Base-by-base conservation (phyloP, 2,888 invertebrate genomes). In the Andrena bucephala region DNA sequence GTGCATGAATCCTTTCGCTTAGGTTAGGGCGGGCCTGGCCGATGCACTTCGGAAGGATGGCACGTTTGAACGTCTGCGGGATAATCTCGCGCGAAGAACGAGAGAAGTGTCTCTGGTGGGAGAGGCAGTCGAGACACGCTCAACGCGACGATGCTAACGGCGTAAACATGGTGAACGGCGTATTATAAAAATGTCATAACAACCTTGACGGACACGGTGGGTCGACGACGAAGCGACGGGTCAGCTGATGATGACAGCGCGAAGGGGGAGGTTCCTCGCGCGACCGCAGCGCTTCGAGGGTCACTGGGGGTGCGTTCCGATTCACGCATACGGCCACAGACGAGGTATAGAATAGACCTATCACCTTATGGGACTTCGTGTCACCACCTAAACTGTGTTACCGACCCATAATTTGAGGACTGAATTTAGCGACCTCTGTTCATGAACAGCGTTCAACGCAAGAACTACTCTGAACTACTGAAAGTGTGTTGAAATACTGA, bases 211-310 rank as follows among this genome's bases (percentile, higher is more conserved):
- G 31, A 48, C 52, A 63, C 62, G 77, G 81, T 88, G 88, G 87
- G 85, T 89, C 88, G 68, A 66, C 66, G 77, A 66, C 54, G 57
- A 52, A 75, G 29, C 60, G 13, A 48, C 33, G 13, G 65, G 71
- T 84, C 84, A 90, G 90, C 89, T 90, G 90, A 89, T 83, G 75
- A 74, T 89, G 86, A 89, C 86, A 88, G 87, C 65, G 70, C 74
- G 59, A 67, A 69, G 31, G 63, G 81, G 79, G 79, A 68, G 52
- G 42, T 13, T 4, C 42, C 42, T 42, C 42, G 0, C 13, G 42
- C 13, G 13, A 42, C 3, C 36, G 36, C 36, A 36, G 13, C 36
- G 36, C 36, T 10, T 10, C 36, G 36, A 10, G 8, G 36, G 36
- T 36, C 10, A 36, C 36, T 36, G 10, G 20, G 20, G 20, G 20